A percentile compares a stretch with the other conserved stretches of the same genome.
Evolutionary conservation across 2,113 vertebrate species (phyloP).

Genomic region (Oncorhynchus masou): DNA sequence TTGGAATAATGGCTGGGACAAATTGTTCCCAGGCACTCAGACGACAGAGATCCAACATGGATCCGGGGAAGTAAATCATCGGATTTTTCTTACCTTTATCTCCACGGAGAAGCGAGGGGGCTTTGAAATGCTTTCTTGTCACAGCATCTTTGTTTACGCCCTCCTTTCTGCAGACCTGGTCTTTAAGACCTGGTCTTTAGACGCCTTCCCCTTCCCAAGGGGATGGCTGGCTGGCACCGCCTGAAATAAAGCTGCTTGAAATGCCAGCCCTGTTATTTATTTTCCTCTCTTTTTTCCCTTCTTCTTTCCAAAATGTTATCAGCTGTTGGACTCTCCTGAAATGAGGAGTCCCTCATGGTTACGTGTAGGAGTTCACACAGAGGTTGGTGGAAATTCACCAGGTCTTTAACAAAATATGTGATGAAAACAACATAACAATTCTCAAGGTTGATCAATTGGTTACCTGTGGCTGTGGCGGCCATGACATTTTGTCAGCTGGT

Average conservation of each 20-base stretch:
- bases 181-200: conserved; percentile 65
- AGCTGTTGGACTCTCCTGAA: conserved; percentile 59
- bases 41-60: conserved; percentile 28
- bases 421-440: background rate
- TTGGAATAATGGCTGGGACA: conserved; percentile 72
- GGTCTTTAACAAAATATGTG: conserved; percentile 54
- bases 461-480: background rate
- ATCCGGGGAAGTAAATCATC: conserved; percentile 74
- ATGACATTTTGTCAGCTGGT: too few relatives aligned
- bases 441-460: background rate
- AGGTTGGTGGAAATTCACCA: conserved; percentile 72
- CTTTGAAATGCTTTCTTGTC: conserved; percentile 75
- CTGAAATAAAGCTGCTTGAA: conserved; percentile 71
- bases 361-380: conserved; percentile 58
- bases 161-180: conserved; percentile 60
- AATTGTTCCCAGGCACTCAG: conserved; percentile 75
- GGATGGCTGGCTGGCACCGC: conserved; percentile 63
- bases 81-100: conserved; percentile 74
- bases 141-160: conserved; percentile 67
- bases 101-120: conserved; percentile 58
- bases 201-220: conserved; percentile 62
- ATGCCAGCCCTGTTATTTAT: conserved; percentile 69
- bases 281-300: conserved; percentile 54
- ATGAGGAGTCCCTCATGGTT: conserved; percentile 65
- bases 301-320: conserved; percentile 56